Evolutionary conservation across 2,888 invertebrate species (phyloP).

Genomic region (Dasysyrphus tricinctus): DNA sequence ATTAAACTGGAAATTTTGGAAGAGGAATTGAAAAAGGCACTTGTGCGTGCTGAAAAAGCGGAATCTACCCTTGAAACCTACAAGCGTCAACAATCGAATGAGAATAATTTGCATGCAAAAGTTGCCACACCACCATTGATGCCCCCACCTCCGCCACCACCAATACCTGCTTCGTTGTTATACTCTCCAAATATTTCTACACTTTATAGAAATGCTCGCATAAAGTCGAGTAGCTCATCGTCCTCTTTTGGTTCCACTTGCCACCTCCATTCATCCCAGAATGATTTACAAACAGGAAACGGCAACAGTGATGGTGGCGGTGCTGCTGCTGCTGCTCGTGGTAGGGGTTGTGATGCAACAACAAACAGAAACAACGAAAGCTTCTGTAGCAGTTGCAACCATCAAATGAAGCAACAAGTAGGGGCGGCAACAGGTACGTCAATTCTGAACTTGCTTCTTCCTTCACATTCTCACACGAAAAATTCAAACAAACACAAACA

Average conservation of each 20-base stretch:
- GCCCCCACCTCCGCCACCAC: slow-evolving; percentile 82
- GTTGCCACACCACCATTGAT: slow-evolving; percentile 79
- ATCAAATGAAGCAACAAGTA: slow-evolving; percentile 82
- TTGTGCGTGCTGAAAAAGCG: slow-evolving; percentile 84
- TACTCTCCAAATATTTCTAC: slow-evolving; percentile 77
- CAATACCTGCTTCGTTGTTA: slow-evolving; percentile 80
- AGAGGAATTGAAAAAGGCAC: slow-evolving; percentile 84
- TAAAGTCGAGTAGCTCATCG: slow-evolving; percentile 51
- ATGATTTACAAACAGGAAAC: slow-evolving; percentile 78
- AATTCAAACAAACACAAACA: slow-evolving; percentile 38
- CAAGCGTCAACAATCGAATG: slow-evolving; percentile 76
- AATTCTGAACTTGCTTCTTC: slow-evolving; percentile 64
- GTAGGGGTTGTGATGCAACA: slow-evolving; percentile 75
- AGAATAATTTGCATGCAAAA: slow-evolving; percentile 48
- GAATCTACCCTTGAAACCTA: slow-evolving; percentile 83
- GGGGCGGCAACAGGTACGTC: slow-evolving; percentile 83
- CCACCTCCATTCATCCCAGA: slow-evolving; percentile 74
- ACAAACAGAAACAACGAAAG: slow-evolving; percentile 51
- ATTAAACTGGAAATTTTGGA: slow-evolving; percentile 85
- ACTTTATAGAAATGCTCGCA: slow-evolving; percentile 56
- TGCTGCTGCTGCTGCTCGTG: slow-evolving; percentile 54
- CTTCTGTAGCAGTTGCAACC: slow-evolving; percentile 77
- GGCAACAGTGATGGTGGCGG: slow-evolving; percentile 61
- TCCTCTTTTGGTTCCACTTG: slow-evolving; percentile 53
- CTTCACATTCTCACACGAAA: slow-evolving; percentile 51